Evolutionary conservation across 1,140 invertebrate genomes (phyloP), one percentile per base, ranked within the genome.

Genomic region (Streblospio benedicti): DNA sequence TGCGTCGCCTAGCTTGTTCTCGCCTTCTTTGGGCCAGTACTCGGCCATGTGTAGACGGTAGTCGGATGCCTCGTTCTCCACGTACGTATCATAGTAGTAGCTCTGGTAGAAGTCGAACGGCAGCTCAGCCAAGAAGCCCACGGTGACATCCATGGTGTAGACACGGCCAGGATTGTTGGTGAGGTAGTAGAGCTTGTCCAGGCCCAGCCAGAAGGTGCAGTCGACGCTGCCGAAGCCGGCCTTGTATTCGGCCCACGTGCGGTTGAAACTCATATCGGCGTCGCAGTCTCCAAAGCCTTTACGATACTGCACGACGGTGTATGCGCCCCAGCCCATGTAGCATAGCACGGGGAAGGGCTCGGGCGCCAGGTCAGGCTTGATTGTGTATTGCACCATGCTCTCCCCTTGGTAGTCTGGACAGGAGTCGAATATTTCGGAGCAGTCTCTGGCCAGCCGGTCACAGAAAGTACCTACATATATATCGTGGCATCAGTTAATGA

Each of bases 221-320:
- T 3, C 5, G 5, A 12, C 9, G 31, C 5, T 56, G 54, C 32
- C 54, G 38, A 56, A 56, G 16, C 54, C 54, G 54, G 9, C 5
- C 23, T 56, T 56, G 35, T 56, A 56, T 31, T 56, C 54, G 6
- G 54, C 0, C 54, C 54, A 56, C 16, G 20, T 25, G 16, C 54
- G 31, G 60, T 61, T 30, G 41, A 38, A 44, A 6, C 44, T n/a
- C 30, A 28, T 14, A 41, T 47, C 14, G 3, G n/a, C 4, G 28
- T 61, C 16, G n/a, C 27, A 41, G n/a, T 57, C 14, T 20, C 23
- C n/a, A n/a, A n/a, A n/a, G n/a, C n/a, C n/a, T n/a, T n/a, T n/a
- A 28, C 51, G 51, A 9, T 32, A 32, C 31, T 53, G 51, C 25
- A 53, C 9, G 51, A 53, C 31, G 9, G 51, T 53, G 23, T 28